Evolutionary conservation across 2,888 invertebrate species (phyloP), one percentile per base, ranked within the genome.

Genomic region (Drosophila austrosaltans): DNA sequence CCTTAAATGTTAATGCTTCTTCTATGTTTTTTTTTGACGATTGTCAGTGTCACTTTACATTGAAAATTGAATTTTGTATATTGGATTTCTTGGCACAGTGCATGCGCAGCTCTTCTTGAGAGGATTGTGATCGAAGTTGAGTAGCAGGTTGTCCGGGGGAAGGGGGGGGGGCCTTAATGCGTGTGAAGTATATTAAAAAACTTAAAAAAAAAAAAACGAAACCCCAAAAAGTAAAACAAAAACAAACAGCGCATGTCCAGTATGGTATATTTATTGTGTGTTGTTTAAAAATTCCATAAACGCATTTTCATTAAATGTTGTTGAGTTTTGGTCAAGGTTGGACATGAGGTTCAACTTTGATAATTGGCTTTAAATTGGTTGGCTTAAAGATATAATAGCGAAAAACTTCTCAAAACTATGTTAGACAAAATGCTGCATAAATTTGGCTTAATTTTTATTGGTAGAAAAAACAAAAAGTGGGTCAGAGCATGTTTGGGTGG

Each of bases 281-380:
- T 53, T 61, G 53, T 16, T 80, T 77, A 57, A 61, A 61, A 66
- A 86, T 83, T 77, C 83, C 71, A 67, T 64, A 78, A 78, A 79
- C 86, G 81, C 79, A 77, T 71, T 77, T 77, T 76, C 61, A 74
- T 64, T 75, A 81, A 85, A 81, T 72, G 75, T 67, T 61, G 66
- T 66, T 69, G 71, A 42, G 28, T 62, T 72, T 71, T 76, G 75
- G 75, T 61, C 83, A 83, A 83, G 83, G 83, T 65, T 68, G 40
- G 8, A 66, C 63, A 56, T 60, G 63, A 48, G 44, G 44, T 48
- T 48, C 39, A 36, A 48, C 28, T 44, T 48, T 39, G 59, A 69
- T 83, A 81, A 85, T 86, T 86, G 82, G 74, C 74, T 64, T 69
- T 40, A 66, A 71, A 73, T 71, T 76, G 72, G 69, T 71, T 60